These are phyloP conservation scores for Callorhinus ursinus DNA, from an alignment of 2,113 vertebrate genomes.

Conservation along the genomic window DNA sequence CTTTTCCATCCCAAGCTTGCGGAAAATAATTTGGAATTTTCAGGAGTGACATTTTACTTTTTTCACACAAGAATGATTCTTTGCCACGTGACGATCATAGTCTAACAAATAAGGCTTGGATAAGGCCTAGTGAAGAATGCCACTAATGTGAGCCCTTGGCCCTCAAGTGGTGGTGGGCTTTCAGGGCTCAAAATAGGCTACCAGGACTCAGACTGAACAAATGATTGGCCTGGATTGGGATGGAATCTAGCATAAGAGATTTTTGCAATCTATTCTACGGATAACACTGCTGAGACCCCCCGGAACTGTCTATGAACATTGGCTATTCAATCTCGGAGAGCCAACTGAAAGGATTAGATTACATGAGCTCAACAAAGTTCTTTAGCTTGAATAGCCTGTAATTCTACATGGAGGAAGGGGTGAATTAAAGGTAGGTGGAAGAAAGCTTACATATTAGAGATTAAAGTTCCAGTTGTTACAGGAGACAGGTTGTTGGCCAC, in stretches of 20 bases:
- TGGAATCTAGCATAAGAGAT: not conserved
- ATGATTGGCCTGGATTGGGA: not conserved
- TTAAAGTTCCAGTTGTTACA: not conserved
- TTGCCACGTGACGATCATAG: not conserved
- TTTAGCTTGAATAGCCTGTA: not conserved
- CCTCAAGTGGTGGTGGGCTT: not conserved
- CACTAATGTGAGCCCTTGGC: not conserved
- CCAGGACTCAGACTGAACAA: not conserved
- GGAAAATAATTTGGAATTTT: conserved; percentile 52
- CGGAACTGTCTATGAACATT: not conserved
- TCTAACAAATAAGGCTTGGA: not conserved
- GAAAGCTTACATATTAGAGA: not conserved
- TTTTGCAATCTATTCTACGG: not conserved
- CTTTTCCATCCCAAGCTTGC: not conserved
- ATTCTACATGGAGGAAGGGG: not conserved
- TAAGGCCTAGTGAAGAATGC: not conserved
- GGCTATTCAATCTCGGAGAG: not conserved
- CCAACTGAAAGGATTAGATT: not conserved
- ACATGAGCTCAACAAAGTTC: not conserved
- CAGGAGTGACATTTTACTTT: conserved; percentile 16
- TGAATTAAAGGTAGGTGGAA: not conserved
- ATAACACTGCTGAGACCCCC: not conserved
- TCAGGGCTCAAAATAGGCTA: not conserved
- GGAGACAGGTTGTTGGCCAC: not conserved
- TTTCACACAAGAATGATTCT: not conserved